Base-by-base conservation (phyloP, 2,797 vertebrate genomes). In the Antrozous pallidus region DNA sequence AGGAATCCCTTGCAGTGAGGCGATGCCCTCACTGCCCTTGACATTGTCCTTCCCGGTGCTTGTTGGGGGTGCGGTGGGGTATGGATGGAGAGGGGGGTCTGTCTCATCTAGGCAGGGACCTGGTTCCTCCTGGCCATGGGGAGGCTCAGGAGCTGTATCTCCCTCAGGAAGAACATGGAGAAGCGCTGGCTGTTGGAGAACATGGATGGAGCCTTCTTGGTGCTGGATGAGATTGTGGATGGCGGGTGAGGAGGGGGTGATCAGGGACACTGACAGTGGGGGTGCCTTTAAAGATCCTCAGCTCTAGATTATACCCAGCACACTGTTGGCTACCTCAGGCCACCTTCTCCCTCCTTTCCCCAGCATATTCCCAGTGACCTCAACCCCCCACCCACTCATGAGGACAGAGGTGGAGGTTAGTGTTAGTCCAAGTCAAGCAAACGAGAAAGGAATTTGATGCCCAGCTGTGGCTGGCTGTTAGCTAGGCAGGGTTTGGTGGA, bases 211-310 rank as follows among this genome's bases (percentile, higher is more conserved):
- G 99, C 98, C 2, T 99, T 99, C 96, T 97, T 99, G 33, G 98
- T 99, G 86, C 98, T 99, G 97, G 99, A 99, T 14, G 99, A 99
- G 97, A 99, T 99, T 71, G 99, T 99, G 33, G 99, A 99, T 85
- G 96, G 98, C 84, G 98, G 98, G 98, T 98, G 78, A 97, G 98
- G n/a, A 75, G 0, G 0, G 6, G 4, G 24, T 6, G 20, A 71
- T 18, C n/a, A 17, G 54, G 75, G 58, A n/a, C 40, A 24, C 28
- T 61, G 69, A 28, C 5, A 58, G 42, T 0, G 70, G 74, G 54
- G 67, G 10, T n/a, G 36, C 54, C 71, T 63, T 63, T 77, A 81
- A 61, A 58, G 56, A 8, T 36, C 77, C 17, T 77, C 70, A 8
- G 71, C 10, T 36, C 40, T 17, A 20, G 54, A 22, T 40, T 45